phyloP scores from a whole-genome alignment of 2,888 invertebrate species.

The Metacarcinus magister region DNA sequence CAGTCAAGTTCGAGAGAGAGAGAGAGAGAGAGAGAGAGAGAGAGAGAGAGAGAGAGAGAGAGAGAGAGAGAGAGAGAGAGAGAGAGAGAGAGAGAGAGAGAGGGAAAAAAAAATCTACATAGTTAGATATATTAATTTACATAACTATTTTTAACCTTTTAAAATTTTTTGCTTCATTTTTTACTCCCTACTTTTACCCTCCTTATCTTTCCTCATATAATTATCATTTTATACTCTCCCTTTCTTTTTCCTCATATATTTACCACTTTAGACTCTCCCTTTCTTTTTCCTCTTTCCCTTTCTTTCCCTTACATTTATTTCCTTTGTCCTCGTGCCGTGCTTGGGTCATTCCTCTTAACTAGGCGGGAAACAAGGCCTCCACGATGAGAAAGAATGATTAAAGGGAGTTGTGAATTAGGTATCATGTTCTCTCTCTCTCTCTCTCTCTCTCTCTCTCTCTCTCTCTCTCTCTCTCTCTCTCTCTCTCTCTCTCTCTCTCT shows the following conservation, averaged over 20 bases:
- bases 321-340: background rate
- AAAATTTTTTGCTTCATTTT: no score
- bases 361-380: background rate
- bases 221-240: no score
- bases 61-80: slow-evolving; percentile 50
- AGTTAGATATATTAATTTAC: no score
- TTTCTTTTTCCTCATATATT: no score
- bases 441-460: slow-evolving; percentile 65
- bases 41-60: slow-evolving; percentile 53
- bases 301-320: background rate
- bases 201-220: no score
- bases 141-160: no score
- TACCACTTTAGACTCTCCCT: no score
- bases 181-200: background rate
- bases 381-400: background rate
- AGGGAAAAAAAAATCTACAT: no score
- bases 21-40: slow-evolving; percentile 48
- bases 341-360: background rate
- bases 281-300: background rate
- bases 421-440: background rate
- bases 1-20: background rate
- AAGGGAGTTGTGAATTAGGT: background rate
- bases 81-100: background rate
- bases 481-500: slow-evolving; percentile 13
- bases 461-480: slow-evolving; percentile 52